These are phyloP conservation scores for Ephydatia muelleri DNA, from an alignment of 37 sponge, comb jelly and placozoan species.

Conservation along the genomic window DNA sequence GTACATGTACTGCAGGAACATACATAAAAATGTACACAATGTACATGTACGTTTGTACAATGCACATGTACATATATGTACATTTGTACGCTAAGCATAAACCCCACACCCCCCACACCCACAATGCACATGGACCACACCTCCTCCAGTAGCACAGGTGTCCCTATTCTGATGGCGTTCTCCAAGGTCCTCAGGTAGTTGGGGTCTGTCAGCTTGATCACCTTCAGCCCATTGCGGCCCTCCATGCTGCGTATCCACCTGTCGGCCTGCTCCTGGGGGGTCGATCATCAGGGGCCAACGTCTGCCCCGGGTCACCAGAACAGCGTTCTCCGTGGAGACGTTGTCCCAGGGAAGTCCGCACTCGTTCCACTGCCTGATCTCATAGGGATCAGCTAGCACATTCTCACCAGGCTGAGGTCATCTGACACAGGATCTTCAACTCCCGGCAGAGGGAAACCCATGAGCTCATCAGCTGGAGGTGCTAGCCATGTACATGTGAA, in stretches of 20 bases:
- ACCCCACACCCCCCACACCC: not conserved
- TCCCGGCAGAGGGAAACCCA: constrained; percentile 91
- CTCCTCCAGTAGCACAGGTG: constrained; percentile 95
- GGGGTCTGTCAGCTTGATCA: constrained; percentile 93
- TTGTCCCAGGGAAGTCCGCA: constrained; percentile 93
- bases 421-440: constrained; percentile 57
- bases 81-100: no score
- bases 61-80: no score
- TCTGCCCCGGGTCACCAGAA: constrained; percentile 88
- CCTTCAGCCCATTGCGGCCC: constrained; percentile 88
- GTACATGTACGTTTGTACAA: no score
- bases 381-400: constrained; percentile 86
- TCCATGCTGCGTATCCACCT: constrained; percentile 92
- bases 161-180: constrained; percentile 97
- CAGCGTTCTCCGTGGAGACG: constrained; percentile 99
- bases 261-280: constrained; percentile 99
- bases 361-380: constrained; percentile 97
- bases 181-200: constrained; percentile 98
- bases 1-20: no score
- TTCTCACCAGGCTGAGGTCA: constrained; percentile 6
- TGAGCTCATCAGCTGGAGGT: constrained; percentile 61
- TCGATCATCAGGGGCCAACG: constrained; percentile 99
- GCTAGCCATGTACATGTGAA: not conserved
- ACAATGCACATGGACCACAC: constrained; percentile 21
- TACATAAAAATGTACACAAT: no score